Evolutionary conservation across 2,113 vertebrate genomes (phyloP), one percentile per base, ranked within the genome.

Genomic region (Ranitomeya variabilis): DNA sequence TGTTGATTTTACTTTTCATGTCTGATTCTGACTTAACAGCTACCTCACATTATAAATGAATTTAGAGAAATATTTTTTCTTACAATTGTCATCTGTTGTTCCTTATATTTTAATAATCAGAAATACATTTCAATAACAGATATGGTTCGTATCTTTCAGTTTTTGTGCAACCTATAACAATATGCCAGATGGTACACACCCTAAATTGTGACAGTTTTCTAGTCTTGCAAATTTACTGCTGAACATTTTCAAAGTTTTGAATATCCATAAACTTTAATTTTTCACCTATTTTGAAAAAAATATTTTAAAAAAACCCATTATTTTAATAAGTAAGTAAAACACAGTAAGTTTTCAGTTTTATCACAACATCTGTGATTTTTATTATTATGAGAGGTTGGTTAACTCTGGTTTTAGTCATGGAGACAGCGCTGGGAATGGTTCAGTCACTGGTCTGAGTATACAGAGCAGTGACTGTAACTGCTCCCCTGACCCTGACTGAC

Each of bases 1-100:
- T 64, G 67, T 64, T 60, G 45, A 73, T 89, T 81, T 86, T 76
- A 59, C 21, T 83, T 85, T 7, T 85, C 1, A 81, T 13, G 59
- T 64, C 51, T 66, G 76, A 86, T 71, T 73, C 54, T 74, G 21
- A 73, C 83, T 19, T 71, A 83, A 83, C 64, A 67, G 37, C 69
- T 83, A 67, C 54, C 64, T n/a, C 69, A 67, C 15, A 83, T 45
- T 69, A 45, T 51, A 69, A 83, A 54, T 69, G 23, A 67, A 69
- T n/a, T 5, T 54, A 67, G 54, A 81, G 57, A 31, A 3, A 31
- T 55, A 52, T 66, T 83, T 60, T 66, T 83, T 54, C 2, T 54
- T 23, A 2, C 21, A 78, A n/a, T 54, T 55, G 57, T 54, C 54
- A 4, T 21, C 19, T 67, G 60, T 60, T 80, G 6, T 83, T 66